Evolutionary conservation across 2,888 invertebrate species (phyloP), one percentile per base, ranked within the genome.

Genomic region (Oscheius onirici): DNA sequence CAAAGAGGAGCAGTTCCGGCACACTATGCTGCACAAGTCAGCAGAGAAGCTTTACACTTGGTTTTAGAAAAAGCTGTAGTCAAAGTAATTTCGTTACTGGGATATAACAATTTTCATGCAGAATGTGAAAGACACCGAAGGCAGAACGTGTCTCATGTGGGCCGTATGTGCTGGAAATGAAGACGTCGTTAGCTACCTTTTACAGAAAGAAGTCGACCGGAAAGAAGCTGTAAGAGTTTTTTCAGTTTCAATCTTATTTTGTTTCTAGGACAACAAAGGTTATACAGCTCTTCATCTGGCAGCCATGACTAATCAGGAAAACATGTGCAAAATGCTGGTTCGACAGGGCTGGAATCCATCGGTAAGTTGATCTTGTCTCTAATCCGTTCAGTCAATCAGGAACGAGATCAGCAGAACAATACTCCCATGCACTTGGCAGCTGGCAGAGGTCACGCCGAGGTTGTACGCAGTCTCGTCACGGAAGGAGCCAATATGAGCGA

Each of bases 131-230:
- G 86, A 86, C 72, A 76, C 75, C n/a, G 79, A 86, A 58, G 70
- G 77, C 15, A 77, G 86, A 13, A 78, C 83, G 10, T 83, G 83
- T 72, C 71, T 86, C 43, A 86, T 86, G 86, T 86, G 86, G 86
- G 86, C 86, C 1, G 85, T 85, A 5, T 77, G 82, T 57, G 83
- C 83, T 10, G 82, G 82, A 8, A 83, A 83, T 43, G 58, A 78
- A 10, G 79, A 82, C 26, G 76, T 71, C 13, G 79, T 82, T 26
- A 52, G 79, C 41, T 79, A 74, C 51, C 61, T 82, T 20, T 69
- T 82, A 1, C 71, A 75, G 63, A 44, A 65, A 2, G 73, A 79
- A 61, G n/a, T 82, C 57, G 66, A 71, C 34, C 61, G 71, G 52
- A 69, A 74, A 54, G 44, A 74, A 73, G 17, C 74, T 11, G 46